Percentiles rank a stretch among this genome's conserved stretches.
phyloP scores from a whole-genome alignment of 2,888 invertebrate species.

The Oithona nana region DNA sequence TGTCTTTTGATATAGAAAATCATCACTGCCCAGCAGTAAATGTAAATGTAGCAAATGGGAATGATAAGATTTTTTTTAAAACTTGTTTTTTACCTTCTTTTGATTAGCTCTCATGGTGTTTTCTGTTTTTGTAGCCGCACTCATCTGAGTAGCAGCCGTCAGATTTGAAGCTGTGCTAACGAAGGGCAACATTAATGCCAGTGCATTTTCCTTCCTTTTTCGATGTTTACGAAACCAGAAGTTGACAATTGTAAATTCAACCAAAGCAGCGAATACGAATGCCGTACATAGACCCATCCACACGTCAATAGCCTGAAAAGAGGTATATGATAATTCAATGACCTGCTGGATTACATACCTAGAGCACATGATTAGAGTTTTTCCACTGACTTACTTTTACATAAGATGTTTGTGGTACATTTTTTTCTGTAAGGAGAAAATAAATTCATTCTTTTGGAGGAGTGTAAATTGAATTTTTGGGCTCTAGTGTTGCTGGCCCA shows the following conservation, averaged over 20 bases:
- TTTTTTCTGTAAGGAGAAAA: constrained; percentile 19
- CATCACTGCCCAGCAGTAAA: too few relatives aligned
- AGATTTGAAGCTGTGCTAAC: not conserved
- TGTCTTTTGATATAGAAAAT: too few relatives aligned
- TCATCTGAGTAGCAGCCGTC: not conserved
- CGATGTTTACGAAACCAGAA: constrained; percentile 17
- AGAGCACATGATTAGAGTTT: too few relatives aligned
- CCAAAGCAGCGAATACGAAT: constrained; percentile 24
- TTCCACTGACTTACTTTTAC: constrained; percentile 2
- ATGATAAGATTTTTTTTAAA: too few relatives aligned
- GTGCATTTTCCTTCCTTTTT: not conserved
- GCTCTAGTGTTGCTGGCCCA: too few relatives aligned
- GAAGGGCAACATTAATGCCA: not conserved
- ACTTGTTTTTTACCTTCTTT: not conserved
- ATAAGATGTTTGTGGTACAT: constrained; percentile 14
- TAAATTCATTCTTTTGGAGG: too few relatives aligned
- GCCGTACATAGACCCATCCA: constrained; percentile 25
- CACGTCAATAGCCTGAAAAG: constrained; percentile 23
- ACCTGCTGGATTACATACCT: too few relatives aligned
- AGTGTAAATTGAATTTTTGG: too few relatives aligned
- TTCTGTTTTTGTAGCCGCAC: not conserved
- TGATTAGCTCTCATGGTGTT: not conserved
- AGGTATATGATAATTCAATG: too few relatives aligned
- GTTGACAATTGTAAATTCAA: constrained; percentile 25
- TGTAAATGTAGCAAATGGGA: too few relatives aligned